phyloP scores from a whole-genome alignment of 2,113 vertebrate genomes.

The chimpanzee (Pan troglodytes) region DNA sequence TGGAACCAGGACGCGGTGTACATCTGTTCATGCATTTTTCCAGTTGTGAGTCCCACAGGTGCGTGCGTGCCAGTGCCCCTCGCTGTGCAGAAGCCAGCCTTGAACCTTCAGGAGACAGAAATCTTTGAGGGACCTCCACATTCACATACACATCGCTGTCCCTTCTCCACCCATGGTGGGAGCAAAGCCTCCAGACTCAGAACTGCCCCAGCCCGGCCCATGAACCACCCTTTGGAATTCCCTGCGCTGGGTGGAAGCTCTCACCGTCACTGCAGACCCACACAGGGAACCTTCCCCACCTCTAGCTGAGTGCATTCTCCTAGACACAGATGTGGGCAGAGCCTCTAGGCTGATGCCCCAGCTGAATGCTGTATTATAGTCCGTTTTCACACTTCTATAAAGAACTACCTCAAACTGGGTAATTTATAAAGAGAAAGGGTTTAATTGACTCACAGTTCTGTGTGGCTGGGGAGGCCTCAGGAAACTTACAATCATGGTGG shows the following conservation, averaged over 20 bases:
- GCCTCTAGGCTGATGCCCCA: neutral
- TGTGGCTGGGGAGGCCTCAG: too few relatives aligned
- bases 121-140: neutral
- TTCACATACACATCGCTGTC: neutral
- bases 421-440: too few relatives aligned
- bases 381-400: too few relatives aligned
- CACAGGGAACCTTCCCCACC: neutral
- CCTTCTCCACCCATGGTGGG: neutral
- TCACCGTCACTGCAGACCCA: neutral
- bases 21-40: neutral
- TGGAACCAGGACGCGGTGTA: neutral
- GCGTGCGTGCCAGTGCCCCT: neutral
- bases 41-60: rapidly evolving
- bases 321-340: neutral
- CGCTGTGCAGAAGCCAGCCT: neutral
- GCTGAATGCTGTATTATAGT: too few relatives aligned
- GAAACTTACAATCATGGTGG: too few relatives aligned
- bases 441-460: too few relatives aligned
- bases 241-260: neutral
- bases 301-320: neutral
- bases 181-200: neutral
- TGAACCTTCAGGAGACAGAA: neutral
- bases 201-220: neutral
- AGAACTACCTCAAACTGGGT: too few relatives aligned
- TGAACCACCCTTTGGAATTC: neutral